Evolutionary conservation across 1,140 invertebrate species (phyloP).

Genomic region (Drosophila lini): DNA sequence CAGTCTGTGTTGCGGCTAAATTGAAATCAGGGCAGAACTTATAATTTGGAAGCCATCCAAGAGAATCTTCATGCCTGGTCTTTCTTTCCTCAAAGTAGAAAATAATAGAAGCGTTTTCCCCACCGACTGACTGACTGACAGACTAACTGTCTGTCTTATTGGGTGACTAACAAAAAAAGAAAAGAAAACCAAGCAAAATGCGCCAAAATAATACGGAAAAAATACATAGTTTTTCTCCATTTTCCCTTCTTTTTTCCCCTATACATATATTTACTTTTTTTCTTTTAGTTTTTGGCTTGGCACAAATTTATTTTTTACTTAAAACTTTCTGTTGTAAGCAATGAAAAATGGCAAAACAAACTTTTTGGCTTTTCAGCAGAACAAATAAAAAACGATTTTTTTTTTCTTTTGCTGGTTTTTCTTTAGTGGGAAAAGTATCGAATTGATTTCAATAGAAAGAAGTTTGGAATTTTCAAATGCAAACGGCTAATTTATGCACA

Average conservation of each 20-base stretch:
- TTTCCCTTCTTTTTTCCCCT: conserved; percentile 11
- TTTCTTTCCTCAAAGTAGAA: conserved; percentile 39
- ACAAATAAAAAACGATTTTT: conserved; percentile 15
- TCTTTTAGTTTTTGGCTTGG: conserved; percentile 61
- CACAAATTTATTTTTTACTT: conserved; percentile 81
- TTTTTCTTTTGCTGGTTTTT: conserved; percentile 31
- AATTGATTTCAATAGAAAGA: conserved; percentile 70
- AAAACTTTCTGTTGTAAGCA: conserved; percentile 82
- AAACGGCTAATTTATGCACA: conserved; percentile 80
- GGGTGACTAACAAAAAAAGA: conserved; percentile 49
- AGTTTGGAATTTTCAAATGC: conserved; percentile 76
- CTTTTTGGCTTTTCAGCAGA: conserved; percentile 74
- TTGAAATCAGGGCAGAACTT: conserved; percentile 75
- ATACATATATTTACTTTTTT: conserved; percentile 1
- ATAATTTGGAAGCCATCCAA: conserved; percentile 75
- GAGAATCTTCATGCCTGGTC: conserved; percentile 11
- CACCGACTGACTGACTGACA: conserved; percentile 30
- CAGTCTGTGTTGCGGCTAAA: conserved; percentile 40
- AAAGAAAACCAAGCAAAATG: conserved; percentile 20
- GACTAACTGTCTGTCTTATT: conserved; percentile 45
- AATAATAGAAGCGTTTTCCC: conserved; percentile 36
- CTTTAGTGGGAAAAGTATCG: conserved; percentile 54
- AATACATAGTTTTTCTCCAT: conserved; percentile 34
- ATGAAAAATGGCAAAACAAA: conserved; percentile 81
- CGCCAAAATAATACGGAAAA: conserved; percentile 59